These are phyloP conservation scores for Eupithecia tripunctaria DNA, from an alignment of 2,888 invertebrate species.

Conservation along the genomic window DNA sequence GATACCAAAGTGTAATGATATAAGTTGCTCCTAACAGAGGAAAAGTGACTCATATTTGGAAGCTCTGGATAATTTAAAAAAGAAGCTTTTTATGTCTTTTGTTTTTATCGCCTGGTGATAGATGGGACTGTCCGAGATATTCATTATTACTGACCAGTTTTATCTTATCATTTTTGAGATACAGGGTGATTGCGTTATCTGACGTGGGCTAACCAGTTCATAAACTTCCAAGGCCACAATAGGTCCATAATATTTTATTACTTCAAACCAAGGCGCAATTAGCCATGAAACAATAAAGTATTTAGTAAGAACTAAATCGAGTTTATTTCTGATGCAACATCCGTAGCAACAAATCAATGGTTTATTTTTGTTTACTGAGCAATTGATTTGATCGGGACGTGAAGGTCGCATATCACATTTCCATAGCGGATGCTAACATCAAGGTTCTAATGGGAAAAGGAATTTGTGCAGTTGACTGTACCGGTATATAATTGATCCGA, in stretches of 20 bases:
- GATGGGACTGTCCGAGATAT: too few species aligned
- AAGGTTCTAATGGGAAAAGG: constrained; percentile 17
- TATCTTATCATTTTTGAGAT: background rate
- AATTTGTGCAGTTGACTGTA: constrained; percentile 7
- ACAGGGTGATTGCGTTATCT: background rate
- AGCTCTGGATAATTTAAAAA: too few species aligned
- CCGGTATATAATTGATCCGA: background rate
- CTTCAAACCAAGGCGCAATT: constrained; percentile 9
- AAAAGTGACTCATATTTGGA: too few species aligned
- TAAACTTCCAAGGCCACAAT: background rate
- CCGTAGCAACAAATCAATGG: constrained; percentile 42
- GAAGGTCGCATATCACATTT: constrained; percentile 54
- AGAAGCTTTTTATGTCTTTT: too few species aligned
- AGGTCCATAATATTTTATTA: background rate
- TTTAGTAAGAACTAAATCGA: constrained; percentile 9
- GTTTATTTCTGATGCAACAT: constrained; percentile 37
- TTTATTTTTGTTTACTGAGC: constrained; percentile 48
- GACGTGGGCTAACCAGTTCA: background rate
- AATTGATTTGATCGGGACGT: constrained; percentile 45
- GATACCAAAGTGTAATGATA: too few species aligned
- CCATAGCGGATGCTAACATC: constrained; percentile 52
- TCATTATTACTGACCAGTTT: too few species aligned
- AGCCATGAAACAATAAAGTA: constrained; percentile 14
- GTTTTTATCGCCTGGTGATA: too few species aligned
- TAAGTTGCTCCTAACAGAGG: too few species aligned